Evolutionary conservation across 2,888 invertebrate genomes (phyloP).

Genomic region (Dasysyrphus tricinctus): DNA sequence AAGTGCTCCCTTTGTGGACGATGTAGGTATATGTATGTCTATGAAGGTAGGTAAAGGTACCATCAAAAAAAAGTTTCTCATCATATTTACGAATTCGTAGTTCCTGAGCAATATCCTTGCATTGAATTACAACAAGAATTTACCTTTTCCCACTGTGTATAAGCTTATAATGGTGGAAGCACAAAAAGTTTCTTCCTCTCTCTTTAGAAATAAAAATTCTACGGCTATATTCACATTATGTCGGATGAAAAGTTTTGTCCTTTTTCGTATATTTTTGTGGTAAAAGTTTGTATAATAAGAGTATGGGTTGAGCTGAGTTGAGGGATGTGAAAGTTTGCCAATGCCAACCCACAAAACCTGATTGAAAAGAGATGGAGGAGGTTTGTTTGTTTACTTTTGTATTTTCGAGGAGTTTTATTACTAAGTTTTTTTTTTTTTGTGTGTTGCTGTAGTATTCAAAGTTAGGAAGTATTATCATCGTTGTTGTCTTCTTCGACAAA

Average conservation of each 20-base stretch:
- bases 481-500: constrained; percentile 13
- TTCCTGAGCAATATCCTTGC: constrained; percentile 53
- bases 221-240: constrained; percentile 6
- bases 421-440: constrained; percentile 4
- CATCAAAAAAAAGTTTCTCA: constrained; percentile 49
- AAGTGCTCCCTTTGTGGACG: constrained; percentile 9
- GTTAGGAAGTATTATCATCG: constrained; percentile 32
- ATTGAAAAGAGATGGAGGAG: constrained; percentile 1
- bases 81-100: constrained; percentile 61
- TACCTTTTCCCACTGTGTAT: neutral
- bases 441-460: constrained; percentile 25
- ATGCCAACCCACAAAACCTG: constrained; percentile 14
- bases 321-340: constrained; percentile 10
- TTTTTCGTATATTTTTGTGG: constrained; percentile 15
- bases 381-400: constrained; percentile 28
- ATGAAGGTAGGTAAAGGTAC: neutral
- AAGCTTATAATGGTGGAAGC: constrained; percentile 10
- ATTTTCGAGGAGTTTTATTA: constrained; percentile 11
- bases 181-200: constrained; percentile 32
- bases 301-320: neutral
- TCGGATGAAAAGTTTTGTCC: neutral
- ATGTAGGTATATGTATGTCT: neutral
- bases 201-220: constrained; percentile 22
- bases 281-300: constrained; percentile 2
- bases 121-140: constrained; percentile 48